These are phyloP conservation scores for Bryconaethiops microstoma DNA, from an alignment of 2,797 vertebrate species.

Conservation along the genomic window DNA sequence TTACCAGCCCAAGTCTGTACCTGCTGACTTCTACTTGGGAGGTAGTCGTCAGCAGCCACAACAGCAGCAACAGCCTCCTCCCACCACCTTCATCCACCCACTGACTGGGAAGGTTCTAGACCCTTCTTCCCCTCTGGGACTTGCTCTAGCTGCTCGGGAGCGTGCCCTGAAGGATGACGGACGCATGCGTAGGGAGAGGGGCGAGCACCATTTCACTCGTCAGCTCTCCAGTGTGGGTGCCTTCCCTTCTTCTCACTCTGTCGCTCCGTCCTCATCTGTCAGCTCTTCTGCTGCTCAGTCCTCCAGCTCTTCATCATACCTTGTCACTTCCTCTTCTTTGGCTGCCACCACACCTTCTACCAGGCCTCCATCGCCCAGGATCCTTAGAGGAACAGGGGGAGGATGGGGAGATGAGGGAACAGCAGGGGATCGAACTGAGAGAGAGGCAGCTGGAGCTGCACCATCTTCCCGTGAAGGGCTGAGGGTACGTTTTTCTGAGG, in stretches of 20 bases:
- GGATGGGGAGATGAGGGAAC: constrained; percentile 72
- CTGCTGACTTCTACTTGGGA: constrained; percentile 78
- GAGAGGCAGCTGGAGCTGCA: constrained; percentile 70
- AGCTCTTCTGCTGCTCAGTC: constrained; percentile 69
- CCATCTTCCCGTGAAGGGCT: constrained; percentile 70
- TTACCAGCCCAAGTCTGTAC: constrained; percentile 83
- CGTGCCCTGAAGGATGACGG: constrained; percentile 86
- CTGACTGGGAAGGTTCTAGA: constrained; percentile 91
- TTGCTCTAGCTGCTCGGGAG: constrained; percentile 89
- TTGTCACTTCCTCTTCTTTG: constrained; percentile 81
- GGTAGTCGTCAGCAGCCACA: constrained; percentile 64
- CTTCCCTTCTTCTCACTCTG: constrained; percentile 60
- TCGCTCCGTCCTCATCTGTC: constrained; percentile 56
- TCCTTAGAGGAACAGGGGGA: constrained; percentile 71
- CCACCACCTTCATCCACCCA: constrained; percentile 89
- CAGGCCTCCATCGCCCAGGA: constrained; percentile 77
- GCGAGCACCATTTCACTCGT: constrained; percentile 76
- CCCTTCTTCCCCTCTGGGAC: constrained; percentile 86
- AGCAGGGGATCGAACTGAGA: constrained; percentile 71
- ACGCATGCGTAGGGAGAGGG: constrained; percentile 70
- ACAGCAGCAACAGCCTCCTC: constrained; percentile 48
- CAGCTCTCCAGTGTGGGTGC: constrained; percentile 73
- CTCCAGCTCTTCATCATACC: constrained; percentile 76
- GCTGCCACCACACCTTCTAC: constrained; percentile 77
- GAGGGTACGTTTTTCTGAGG: constrained; percentile 81